Conservation (phyloP, 2,113 vertebrate species). For the Peromyscus polionotus region DNA sequence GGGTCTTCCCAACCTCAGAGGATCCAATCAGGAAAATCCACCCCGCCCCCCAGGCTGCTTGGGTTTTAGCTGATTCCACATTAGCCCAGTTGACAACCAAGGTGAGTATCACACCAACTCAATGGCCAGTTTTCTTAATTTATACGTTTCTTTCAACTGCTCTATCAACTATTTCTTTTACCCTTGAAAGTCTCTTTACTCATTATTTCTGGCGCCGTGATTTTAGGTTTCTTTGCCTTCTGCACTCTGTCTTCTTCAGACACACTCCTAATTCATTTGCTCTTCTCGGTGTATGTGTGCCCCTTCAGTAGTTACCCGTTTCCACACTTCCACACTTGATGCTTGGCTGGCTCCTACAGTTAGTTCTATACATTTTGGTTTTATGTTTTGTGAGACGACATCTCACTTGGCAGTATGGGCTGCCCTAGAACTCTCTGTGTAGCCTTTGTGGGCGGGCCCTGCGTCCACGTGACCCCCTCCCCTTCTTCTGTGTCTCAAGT, state of each 20-base stretch:
- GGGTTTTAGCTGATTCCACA: not conserved
- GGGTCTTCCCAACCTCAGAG: not conserved
- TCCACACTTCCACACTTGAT: not conserved
- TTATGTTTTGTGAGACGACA: not conserved
- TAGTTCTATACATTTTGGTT: not conserved
- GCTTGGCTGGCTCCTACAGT: not conserved
- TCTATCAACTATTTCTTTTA: not conserved
- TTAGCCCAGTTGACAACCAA: not conserved
- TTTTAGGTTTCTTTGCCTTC: not conserved
- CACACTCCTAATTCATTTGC: not conserved
- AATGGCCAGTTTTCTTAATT: not conserved
- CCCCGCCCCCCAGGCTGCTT: not conserved
- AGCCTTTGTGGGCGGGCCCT: not conserved
- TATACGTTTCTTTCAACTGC: not conserved
- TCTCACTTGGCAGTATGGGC: not conserved
- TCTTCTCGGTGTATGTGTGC: not conserved
- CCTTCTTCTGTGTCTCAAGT: not conserved
- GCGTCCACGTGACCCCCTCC: accelerated
- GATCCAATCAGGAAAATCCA: not conserved
- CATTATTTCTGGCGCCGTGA: not conserved
- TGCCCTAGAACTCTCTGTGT: not conserved
- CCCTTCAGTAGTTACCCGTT: not conserved
- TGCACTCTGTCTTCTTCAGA: not conserved
- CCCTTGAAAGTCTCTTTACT: not conserved
- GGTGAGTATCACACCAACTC: not conserved